Conservation (phyloP, 2,113 vertebrate genomes). For the Gallinago paraguaiae region DNA sequence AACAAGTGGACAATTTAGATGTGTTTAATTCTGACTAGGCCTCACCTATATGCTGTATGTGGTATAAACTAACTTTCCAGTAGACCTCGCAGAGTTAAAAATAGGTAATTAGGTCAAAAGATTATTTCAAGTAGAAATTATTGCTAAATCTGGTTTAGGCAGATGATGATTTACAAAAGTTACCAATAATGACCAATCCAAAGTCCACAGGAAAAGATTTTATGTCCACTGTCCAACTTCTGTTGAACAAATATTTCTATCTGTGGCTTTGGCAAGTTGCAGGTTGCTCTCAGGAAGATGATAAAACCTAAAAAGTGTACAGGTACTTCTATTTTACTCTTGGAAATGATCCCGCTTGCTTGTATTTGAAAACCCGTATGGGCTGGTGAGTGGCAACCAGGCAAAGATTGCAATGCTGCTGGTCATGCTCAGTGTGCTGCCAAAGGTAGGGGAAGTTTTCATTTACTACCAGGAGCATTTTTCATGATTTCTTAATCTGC, state of each 20-base stretch:
- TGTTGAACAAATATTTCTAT: background rate
- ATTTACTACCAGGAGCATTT: background rate
- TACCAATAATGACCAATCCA: background rate
- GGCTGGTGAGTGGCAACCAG: background rate
- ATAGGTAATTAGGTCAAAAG: background rate
- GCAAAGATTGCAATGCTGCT: background rate
- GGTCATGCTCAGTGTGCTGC: background rate
- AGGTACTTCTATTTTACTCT: background rate
- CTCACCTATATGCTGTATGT: background rate
- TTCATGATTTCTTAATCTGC: background rate
- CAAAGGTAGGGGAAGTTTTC: background rate
- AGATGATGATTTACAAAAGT: background rate
- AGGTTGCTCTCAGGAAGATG: background rate
- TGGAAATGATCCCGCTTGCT: background rate
- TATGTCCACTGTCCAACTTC: background rate
- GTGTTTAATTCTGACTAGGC: background rate
- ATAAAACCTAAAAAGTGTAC: background rate
- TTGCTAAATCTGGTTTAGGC: background rate
- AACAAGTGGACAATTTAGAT: background rate
- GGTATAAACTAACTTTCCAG: background rate
- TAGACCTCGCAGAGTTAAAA: background rate
- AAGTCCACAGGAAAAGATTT: background rate
- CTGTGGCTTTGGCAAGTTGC: background rate
- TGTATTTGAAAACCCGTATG: rapidly evolving
- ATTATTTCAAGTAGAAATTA: background rate